phyloP scores from a whole-genome alignment of 2,888 invertebrate species.

The Odontocolon sp. region DNA sequence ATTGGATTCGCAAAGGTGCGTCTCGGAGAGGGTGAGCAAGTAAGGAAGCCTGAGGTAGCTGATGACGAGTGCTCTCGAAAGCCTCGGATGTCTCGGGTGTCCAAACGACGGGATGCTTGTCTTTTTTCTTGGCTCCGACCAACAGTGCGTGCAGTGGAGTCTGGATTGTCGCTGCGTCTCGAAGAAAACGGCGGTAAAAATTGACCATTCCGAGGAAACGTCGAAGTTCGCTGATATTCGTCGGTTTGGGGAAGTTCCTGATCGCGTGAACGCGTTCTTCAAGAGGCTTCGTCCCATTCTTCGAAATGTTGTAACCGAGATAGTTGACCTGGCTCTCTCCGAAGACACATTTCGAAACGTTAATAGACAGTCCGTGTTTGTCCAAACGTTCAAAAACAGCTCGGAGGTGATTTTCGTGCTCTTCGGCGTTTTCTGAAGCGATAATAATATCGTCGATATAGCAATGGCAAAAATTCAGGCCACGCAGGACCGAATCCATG shows the following conservation, averaged over 20 bases:
- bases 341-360: slow-evolving; percentile 64
- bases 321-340: slow-evolving; percentile 40
- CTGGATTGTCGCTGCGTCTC: slow-evolving; percentile 50
- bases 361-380: slow-evolving; percentile 63
- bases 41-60: neutral
- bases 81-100: slow-evolving; percentile 14
- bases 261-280: slow-evolving; percentile 57
- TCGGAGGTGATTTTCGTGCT: slow-evolving; percentile 54
- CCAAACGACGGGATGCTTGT: slow-evolving; percentile 51
- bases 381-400: slow-evolving; percentile 54
- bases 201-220: slow-evolving; percentile 64
- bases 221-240: slow-evolving; percentile 47
- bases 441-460: slow-evolving; percentile 62
- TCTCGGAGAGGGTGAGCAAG: slow-evolving; percentile 23
- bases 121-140: slow-evolving; percentile 34
- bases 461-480: slow-evolving; percentile 53
- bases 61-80: slow-evolving; percentile 6
- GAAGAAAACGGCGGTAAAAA: slow-evolving; percentile 59
- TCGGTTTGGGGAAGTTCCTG: slow-evolving; percentile 29
- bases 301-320: slow-evolving; percentile 52
- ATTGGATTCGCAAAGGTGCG: slow-evolving; percentile 14
- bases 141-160: slow-evolving; percentile 22
- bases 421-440: slow-evolving; percentile 42
- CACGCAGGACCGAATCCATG: slow-evolving; percentile 59
- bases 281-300: slow-evolving; percentile 42